Evolutionary conservation across 2,888 invertebrate genomes (phyloP), one percentile per base, ranked within the genome.

Genomic region (Muscina levida): DNA sequence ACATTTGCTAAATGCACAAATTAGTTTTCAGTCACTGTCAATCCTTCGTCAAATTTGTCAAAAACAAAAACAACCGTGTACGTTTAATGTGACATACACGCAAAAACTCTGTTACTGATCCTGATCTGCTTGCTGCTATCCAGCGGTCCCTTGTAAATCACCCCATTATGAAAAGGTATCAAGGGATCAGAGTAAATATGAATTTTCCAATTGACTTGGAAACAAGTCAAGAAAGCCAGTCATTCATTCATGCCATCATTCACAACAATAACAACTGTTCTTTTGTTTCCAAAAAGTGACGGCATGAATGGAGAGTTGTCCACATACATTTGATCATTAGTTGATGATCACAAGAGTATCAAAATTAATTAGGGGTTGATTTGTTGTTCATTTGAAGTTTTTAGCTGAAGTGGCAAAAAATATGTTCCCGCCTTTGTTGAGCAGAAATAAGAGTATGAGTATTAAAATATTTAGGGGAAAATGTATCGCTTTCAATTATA

Each of bases 11-110:
- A 67, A 26, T 66, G 68, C 26, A 59, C 68, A 76, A 81, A 81
- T 81, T 81, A 81, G 72, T 74, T 82, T 81, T 81, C 79, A 77
- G 66, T 62, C 66, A 79, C 81, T 83, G 83, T 83, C 82, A 83
- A 79, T 81, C 83, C 83, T 74, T 83, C 78, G 71, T 83, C 83
- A 83, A 80, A 82, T 82, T 80, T 78, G 77, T 77, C 79, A 76
- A 59, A 81, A 73, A 77, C 68, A 15, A 22, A 31, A n/a, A 57
- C n/a, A 10, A 31, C 31, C 1, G 1, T 10, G 31, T 15, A 31
- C 6, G n/a, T n/a, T n/a, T n/a, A n/a, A n/a, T n/a, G n/a, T 17
- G 6, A 15, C 37, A 15, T 1, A 15, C n/a, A 46, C 46, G 15
- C 46, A 46, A 46, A 67, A 39, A 19, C 26, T 11, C 10, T 15